Base-by-base conservation (phyloP, 2,888 invertebrate genomes). In the Dyspetes luteomarginatus region DNA sequence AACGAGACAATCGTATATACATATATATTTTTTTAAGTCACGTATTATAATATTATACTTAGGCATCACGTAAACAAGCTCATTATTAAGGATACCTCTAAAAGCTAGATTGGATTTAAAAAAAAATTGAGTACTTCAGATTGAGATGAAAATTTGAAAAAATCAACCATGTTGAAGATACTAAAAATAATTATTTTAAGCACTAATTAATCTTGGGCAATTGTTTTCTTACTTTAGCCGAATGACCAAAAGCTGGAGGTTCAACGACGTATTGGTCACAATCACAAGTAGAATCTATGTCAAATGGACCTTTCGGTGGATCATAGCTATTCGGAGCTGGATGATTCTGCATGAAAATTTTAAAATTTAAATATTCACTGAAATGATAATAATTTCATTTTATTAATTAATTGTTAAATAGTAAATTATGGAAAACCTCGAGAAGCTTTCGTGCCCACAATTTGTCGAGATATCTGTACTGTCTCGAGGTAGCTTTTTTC, bases 291-390 rank as follows among this genome's bases (percentile, higher is more conserved):
- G 65, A 55, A 7, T 68, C 50, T 41, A 68, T 83, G 17, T 88
- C 86, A 19, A 87, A 88, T 3, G 72, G 24, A 22, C 85, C 80
- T 62, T 85, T 87, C 30, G 84, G 73, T 12, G 69, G 56, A 4
- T 52, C 64, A 77, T 88, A 87, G 30, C 55, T 30, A 69, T 85
- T 87, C 4, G 88, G 87, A 9, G 84, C 88, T 17, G 88, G 88
- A 62, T 83, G 58, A 58, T 85, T 81, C 88, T 88, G 65, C 7
- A 55, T 4, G 12, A 12, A 41, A 76, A 78, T 41, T n/a, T 26
- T 17, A 19, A 26, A 36, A 58, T 36, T n/a, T 0, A 19, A 58
- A 36, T 17, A 2, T 17, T 9, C n/a, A 58, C 26, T 15, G 7
- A 12, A 22, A n/a, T 9, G 15, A 36, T 58, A n/a, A n/a, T 1